Evolutionary conservation across 2,797 vertebrate species (phyloP).

Genomic region (Neomorphus geoffroyi): DNA sequence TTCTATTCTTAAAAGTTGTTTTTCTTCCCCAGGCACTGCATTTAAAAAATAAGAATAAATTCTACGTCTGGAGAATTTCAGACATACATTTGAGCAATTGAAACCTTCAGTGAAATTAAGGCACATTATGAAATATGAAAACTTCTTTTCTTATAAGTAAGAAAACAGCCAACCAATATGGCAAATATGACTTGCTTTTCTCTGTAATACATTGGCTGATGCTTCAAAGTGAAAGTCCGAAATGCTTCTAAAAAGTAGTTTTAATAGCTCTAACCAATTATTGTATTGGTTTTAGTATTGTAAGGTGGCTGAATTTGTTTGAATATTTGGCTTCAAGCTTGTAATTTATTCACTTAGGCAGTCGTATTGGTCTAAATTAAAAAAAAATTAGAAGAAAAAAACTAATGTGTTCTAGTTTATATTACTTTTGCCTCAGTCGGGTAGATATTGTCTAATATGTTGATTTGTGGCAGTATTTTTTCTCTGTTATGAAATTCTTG

Average conservation of each 20-base stretch:
- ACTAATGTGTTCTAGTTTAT: accelerated
- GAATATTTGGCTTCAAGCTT: neutral
- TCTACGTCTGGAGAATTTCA: neutral
- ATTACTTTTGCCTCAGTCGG: neutral
- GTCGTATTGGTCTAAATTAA: neutral
- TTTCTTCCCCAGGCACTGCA: neutral
- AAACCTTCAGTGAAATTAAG: slow-evolving; percentile 6
- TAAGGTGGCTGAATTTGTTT: neutral
- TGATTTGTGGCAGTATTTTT: neutral
- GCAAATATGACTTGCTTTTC: neutral
- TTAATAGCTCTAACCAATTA: neutral
- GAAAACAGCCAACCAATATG: neutral
- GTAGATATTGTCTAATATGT: neutral
- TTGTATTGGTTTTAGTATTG: neutral
- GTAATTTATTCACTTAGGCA: neutral
- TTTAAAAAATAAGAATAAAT: slow-evolving; percentile 16
- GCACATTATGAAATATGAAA: neutral
- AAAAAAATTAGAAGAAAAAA: neutral
- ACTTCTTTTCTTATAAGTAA: neutral
- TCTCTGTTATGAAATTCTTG: neutral
- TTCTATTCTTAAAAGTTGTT: slow-evolving; percentile 28
- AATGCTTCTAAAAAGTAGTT: neutral
- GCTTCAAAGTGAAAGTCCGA: neutral
- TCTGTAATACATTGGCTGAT: neutral
- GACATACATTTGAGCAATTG: neutral